Percentiles rank a stretch among this genome's conserved stretches.
phyloP scores from a whole-genome alignment of 2,888 invertebrate genomes.

The Thereva nobilitata region DNA sequence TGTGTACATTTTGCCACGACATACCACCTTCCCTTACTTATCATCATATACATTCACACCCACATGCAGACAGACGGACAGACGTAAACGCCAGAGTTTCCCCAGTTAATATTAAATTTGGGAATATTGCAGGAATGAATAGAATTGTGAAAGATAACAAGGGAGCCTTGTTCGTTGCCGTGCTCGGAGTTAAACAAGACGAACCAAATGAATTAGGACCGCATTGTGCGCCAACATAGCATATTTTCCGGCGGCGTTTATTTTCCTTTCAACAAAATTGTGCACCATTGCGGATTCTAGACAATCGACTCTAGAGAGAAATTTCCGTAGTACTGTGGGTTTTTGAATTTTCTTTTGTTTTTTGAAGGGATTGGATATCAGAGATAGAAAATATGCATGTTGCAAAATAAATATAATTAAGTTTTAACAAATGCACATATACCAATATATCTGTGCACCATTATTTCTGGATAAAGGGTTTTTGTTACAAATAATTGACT shows the following conservation, averaged over 20 bases:
- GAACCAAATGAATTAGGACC: slow-evolving; percentile 28
- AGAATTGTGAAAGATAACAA: slow-evolving; percentile 6
- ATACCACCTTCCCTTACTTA: neutral
- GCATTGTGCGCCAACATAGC: slow-evolving; percentile 22
- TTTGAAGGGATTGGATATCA: too few relatives aligned
- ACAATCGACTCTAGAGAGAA: slow-evolving; percentile 5
- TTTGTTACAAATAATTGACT: too few relatives aligned
- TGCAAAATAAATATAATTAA: too few relatives aligned
- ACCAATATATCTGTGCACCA: too few relatives aligned
- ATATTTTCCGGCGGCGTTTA: slow-evolving; percentile 17
- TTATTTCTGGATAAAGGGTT: too few relatives aligned
- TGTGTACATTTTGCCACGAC: neutral
- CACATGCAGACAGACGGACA: slow-evolving; percentile 5
- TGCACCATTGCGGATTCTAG: slow-evolving; percentile 18
- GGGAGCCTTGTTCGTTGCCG: slow-evolving; percentile 1
- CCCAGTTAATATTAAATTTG: slow-evolving; percentile 31
- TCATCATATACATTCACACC: neutral
- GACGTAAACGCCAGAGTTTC: slow-evolving; percentile 7
- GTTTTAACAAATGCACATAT: too few relatives aligned
- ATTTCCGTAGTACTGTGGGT: too few relatives aligned
- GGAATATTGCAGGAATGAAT: slow-evolving; percentile 21
- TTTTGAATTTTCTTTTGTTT: too few relatives aligned
- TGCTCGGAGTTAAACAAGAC: slow-evolving; percentile 21
- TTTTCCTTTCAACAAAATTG: slow-evolving; percentile 15
- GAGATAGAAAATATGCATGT: too few relatives aligned